These are phyloP conservation scores for Ophion ellenae DNA, from an alignment of 2,888 invertebrate species.

Conservation along the genomic window DNA sequence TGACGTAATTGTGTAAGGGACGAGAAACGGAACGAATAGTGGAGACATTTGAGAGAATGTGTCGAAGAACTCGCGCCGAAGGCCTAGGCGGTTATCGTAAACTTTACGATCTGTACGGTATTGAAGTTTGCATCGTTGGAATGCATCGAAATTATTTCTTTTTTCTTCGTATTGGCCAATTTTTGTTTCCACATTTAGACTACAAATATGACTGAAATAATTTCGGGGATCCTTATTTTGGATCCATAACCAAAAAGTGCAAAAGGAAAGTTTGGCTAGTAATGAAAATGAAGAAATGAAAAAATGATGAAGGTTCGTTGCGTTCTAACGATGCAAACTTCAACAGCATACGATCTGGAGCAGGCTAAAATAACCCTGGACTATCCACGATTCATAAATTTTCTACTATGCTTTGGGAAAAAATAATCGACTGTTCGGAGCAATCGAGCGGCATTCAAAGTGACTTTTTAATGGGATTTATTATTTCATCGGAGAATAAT, in stretches of 20 bases:
- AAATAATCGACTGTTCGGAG: not conserved
- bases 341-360: too few relatives aligned
- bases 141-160: not conserved
- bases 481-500: not conserved
- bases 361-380: not conserved
- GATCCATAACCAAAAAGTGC: too few relatives aligned
- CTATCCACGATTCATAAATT: slow-evolving; percentile 4
- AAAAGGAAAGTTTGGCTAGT: too few relatives aligned
- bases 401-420: not conserved
- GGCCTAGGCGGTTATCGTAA: not conserved
- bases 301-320: too few relatives aligned
- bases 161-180: too few relatives aligned
- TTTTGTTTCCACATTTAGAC: too few relatives aligned
- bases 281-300: too few relatives aligned
- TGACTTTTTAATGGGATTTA: too few relatives aligned
- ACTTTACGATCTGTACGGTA: not conserved
- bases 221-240: too few relatives aligned
- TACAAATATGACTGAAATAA: too few relatives aligned
- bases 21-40: slow-evolving; percentile 39
- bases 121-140: not conserved
- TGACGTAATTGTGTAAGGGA: slow-evolving; percentile 63
- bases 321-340: too few relatives aligned
- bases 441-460: not conserved
- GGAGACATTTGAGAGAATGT: slow-evolving; percentile 44
- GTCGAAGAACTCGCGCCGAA: not conserved